Conservation (phyloP, 2,888 invertebrate species). For the Coleophora deauratella region DNA sequence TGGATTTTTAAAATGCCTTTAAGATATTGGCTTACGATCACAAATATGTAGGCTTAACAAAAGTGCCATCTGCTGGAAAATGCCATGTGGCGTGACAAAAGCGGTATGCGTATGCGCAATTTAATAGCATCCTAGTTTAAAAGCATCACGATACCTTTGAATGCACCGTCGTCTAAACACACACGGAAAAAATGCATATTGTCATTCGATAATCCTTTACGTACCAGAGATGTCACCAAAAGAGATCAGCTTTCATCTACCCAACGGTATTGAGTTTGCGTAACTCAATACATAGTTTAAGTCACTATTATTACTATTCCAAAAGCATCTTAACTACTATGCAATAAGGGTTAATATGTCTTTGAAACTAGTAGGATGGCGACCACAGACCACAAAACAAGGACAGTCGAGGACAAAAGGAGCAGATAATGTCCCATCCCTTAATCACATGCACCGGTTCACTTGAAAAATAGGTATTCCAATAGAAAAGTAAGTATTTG, state of each 20-base stretch:
- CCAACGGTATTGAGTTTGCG: constrained; percentile 68
- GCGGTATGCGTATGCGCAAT: constrained; percentile 58
- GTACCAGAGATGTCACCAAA: constrained; percentile 66
- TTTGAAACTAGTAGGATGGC: constrained; percentile 25
- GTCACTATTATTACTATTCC: constrained; percentile 10
- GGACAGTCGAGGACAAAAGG: constrained; percentile 56
- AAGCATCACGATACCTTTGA: constrained; percentile 52
- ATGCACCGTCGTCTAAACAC: constrained; percentile 40
- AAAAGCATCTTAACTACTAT: constrained; percentile 27
- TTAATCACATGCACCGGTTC: constrained; percentile 72
- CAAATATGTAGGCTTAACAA: constrained; percentile 46
- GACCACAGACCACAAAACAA: constrained; percentile 66
- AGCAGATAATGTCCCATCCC: constrained; percentile 68
- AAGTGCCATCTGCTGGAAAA: constrained; percentile 50
- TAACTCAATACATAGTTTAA: constrained; percentile 62
- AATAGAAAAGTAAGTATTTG: constrained; percentile 42
- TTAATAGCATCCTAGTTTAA: constrained; percentile 67
- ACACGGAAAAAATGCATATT: constrained; percentile 57
- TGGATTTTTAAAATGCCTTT: constrained; percentile 19
- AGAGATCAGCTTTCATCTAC: constrained; percentile 69
- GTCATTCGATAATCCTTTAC: constrained; percentile 74
- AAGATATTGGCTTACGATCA: constrained; percentile 41
- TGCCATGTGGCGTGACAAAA: constrained; percentile 66
- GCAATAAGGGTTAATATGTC: constrained; percentile 36
- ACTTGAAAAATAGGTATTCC: constrained; percentile 58